These are phyloP conservation scores for Amniataba percoides DNA, from an alignment of 2,797 vertebrate genomes.

Conservation along the genomic window DNA sequence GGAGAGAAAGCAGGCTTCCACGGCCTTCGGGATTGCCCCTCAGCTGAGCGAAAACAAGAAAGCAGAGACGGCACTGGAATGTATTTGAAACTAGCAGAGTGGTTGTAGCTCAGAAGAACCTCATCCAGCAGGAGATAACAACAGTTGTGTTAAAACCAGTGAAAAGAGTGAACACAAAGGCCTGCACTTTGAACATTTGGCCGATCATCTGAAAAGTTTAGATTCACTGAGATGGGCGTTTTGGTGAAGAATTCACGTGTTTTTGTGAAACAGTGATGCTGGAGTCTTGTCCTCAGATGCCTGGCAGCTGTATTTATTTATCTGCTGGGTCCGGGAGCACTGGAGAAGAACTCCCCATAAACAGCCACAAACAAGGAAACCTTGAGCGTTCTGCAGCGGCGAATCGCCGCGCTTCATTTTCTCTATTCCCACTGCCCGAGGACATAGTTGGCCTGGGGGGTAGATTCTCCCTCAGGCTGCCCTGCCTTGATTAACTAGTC, in stretches of 20 bases:
- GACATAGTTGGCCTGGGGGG: slow-evolving; percentile 47
- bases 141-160: background rate
- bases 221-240: slow-evolving; percentile 17
- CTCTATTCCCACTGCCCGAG: slow-evolving; percentile 49
- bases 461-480: slow-evolving; percentile 38
- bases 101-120: background rate
- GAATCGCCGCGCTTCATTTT: slow-evolving; percentile 46
- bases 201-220: slow-evolving; percentile 22
- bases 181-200: background rate
- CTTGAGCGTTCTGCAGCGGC: slow-evolving; percentile 42
- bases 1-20: slow-evolving; percentile 9
- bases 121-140: background rate
- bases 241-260: slow-evolving; percentile 23
- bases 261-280: slow-evolving; percentile 8
- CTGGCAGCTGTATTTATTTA: slow-evolving; percentile 28
- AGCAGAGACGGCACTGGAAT: slow-evolving; percentile 16
- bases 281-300: slow-evolving; percentile 18
- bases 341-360: slow-evolving; percentile 38
- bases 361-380: slow-evolving; percentile 44
- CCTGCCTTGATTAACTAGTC: slow-evolving; percentile 55
- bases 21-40: background rate
- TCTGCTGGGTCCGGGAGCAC: slow-evolving; percentile 16
- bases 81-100: slow-evolving; percentile 30
- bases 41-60: slow-evolving; percentile 34
- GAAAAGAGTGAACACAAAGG: background rate